These are phyloP conservation scores for Drosophila tripunctata DNA, from an alignment of 2,888 invertebrate species.

Conservation along the genomic window DNA sequence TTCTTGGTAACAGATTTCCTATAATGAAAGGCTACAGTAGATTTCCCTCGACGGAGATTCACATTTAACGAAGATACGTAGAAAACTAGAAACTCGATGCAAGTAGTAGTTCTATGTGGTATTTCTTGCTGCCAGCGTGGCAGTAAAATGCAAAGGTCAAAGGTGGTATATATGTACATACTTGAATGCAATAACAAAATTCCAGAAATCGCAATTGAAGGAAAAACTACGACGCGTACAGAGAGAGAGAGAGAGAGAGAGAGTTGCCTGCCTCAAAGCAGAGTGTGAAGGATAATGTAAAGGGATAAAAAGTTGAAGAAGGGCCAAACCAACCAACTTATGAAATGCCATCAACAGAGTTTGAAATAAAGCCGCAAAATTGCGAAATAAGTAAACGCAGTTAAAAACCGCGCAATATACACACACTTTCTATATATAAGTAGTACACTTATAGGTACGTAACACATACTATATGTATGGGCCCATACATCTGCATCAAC, in stretches of 20 bases:
- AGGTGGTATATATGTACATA: neutral
- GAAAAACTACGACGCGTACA: slow-evolving; percentile 1
- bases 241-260: neutral
- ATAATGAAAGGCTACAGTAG: too few species aligned
- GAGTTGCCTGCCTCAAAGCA: neutral
- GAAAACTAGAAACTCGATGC: too few species aligned
- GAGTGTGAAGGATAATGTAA: neutral
- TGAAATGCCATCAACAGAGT: slow-evolving; percentile 1
- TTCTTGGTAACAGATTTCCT: too few species aligned
- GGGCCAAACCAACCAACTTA: neutral
- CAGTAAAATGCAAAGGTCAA: slow-evolving; percentile 12
- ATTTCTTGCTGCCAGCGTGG: too few species aligned
- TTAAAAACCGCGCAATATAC: neutral
- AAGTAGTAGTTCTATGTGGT: too few species aligned
- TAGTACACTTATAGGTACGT: too few species aligned
- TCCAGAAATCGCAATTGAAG: slow-evolving; percentile 5
- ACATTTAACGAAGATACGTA: too few species aligned
- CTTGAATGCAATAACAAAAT: slow-evolving; percentile 15
- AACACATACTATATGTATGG: too few species aligned
- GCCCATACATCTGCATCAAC: too few species aligned
- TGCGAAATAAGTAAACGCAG: slow-evolving; percentile 3
- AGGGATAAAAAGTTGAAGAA: too few species aligned
- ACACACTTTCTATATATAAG: neutral
- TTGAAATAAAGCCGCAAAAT: slow-evolving; percentile 11
- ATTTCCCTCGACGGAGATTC: too few species aligned